Conservation (phyloP, 2,888 invertebrate species). For the Plagodis dolabraria region DNA sequence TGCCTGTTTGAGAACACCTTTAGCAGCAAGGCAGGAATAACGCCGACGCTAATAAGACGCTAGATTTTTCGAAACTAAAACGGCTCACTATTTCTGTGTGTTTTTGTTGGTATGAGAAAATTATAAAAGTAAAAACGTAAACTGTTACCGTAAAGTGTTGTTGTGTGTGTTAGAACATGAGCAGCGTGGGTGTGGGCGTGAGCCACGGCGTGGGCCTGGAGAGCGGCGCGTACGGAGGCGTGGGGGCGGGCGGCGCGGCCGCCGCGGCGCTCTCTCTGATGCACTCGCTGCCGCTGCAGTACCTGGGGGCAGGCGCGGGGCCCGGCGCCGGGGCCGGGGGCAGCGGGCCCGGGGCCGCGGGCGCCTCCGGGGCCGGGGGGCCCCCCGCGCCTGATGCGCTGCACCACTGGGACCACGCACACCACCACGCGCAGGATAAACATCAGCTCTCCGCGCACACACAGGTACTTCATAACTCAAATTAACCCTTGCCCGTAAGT, state of each 20-base stretch:
- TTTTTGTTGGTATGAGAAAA: no score
- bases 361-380: background rate
- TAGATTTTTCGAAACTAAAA: no score
- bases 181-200: conserved; percentile 40
- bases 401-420: conserved; percentile 68
- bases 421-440: conserved; percentile 62
- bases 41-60: no score
- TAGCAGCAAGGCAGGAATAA: no score
- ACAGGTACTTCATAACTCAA: conserved; percentile 7
- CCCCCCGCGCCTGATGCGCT: conserved; percentile 51
- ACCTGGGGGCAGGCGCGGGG: conserved; percentile 58
- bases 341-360: no score
- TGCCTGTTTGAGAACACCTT: no score
- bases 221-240: conserved; percentile 39
- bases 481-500: no score
- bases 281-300: conserved; percentile 78
- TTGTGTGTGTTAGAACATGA: conserved; percentile 44
- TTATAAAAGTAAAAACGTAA: no score
- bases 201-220: conserved; percentile 35
- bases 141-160: no score
- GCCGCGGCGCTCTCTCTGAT: conserved; percentile 69
- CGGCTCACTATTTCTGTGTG: no score
- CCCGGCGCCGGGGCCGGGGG: background rate
- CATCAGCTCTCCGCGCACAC: conserved; percentile 49
- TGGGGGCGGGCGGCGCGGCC: conserved; percentile 47